phyloP scores from a whole-genome alignment of 92 coral and sea anemone species.

The Parazoanthus swiftii region DNA sequence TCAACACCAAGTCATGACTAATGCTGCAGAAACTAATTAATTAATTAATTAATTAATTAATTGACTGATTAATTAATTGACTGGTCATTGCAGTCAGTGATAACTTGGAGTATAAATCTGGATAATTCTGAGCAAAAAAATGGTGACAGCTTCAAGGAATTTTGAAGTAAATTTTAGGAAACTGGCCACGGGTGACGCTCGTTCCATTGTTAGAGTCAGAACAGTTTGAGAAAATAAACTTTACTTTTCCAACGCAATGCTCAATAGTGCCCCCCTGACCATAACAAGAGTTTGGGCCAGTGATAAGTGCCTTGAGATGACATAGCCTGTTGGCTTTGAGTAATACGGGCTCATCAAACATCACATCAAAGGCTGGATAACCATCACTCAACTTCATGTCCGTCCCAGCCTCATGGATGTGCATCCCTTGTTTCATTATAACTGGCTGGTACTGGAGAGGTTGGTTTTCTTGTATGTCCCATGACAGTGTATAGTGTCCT shows the following conservation, averaged over 20 bases:
- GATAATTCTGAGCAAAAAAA: background rate
- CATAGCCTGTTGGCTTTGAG: constrained; percentile 9
- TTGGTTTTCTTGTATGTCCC: constrained; percentile 3
- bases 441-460: background rate
- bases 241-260: background rate
- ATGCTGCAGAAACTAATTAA: no score
- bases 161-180: constrained; percentile 11
- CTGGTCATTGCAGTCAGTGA: background rate
- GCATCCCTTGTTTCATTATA: background rate
- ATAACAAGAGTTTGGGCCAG: constrained; percentile 1
- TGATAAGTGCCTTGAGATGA: background rate
- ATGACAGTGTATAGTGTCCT: background rate
- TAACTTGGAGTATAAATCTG: no score
- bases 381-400: constrained; percentile 9
- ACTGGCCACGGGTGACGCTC: background rate
- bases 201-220: background rate
- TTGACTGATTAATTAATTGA: background rate
- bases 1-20: no score
- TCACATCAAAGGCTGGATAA: constrained; percentile 11
- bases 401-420: background rate
- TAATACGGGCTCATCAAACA: background rate
- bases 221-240: constrained; percentile 9
- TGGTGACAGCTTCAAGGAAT: background rate
- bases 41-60: no score
- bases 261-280: constrained; percentile 7